phyloP scores from a whole-genome alignment of 2,797 vertebrate species.

The Enteromius trimaculatus region DNA sequence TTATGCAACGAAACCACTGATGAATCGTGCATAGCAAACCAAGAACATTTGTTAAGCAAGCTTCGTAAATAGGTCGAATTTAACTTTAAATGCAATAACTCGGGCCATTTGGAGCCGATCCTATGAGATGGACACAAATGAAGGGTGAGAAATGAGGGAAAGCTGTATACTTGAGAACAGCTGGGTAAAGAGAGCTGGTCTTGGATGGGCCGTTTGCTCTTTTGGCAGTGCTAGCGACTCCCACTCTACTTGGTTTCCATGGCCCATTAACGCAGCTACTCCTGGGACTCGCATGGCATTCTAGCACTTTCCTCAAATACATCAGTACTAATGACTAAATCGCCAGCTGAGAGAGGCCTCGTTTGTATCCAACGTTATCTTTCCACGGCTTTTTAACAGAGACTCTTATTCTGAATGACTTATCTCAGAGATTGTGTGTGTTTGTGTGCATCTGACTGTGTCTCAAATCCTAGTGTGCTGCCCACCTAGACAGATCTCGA shows the following conservation, averaged over 20 bases:
- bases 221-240: slow-evolving; percentile 63
- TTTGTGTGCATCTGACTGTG: neutral
- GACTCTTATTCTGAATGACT: slow-evolving; percentile 32
- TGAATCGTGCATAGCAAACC: neutral
- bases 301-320: slow-evolving; percentile 69
- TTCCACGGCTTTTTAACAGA: slow-evolving; percentile 49
- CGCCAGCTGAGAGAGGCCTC: slow-evolving; percentile 60
- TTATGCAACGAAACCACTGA: neutral
- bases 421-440: slow-evolving; percentile 37
- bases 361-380: slow-evolving; percentile 58
- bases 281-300: slow-evolving; percentile 68
- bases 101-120: slow-evolving; percentile 1
- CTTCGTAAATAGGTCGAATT: neutral
- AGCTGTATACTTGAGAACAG: slow-evolving; percentile 48
- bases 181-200: slow-evolving; percentile 20
- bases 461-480: slow-evolving; percentile 2
- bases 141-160: slow-evolving; percentile 13
- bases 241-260: slow-evolving; percentile 71
- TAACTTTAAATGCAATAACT: slow-evolving; percentile 4
- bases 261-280: slow-evolving; percentile 73
- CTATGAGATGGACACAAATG: slow-evolving; percentile 1
- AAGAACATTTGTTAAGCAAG: neutral
- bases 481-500: neutral
- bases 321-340: slow-evolving; percentile 69
- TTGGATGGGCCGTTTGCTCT: slow-evolving; percentile 49